Percentiles rank a stretch among this genome's conserved stretches.
These are phyloP conservation scores for Choreutis nemorana DNA, from an alignment of 2,888 invertebrate species.

Conservation along the genomic window DNA sequence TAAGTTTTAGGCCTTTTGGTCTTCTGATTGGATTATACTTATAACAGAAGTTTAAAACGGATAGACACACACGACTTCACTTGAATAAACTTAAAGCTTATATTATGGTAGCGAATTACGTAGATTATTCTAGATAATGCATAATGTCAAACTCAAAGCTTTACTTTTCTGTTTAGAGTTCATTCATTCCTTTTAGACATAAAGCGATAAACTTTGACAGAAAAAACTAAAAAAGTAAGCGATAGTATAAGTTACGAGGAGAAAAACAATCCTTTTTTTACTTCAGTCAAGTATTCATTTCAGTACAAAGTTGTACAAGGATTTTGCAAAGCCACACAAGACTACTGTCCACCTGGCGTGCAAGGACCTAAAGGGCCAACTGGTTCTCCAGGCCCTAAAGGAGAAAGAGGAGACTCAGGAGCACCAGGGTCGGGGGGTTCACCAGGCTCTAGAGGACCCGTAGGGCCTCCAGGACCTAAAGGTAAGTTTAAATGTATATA, in stretches of 20 bases:
- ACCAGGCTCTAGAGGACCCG: slow-evolving; percentile 70
- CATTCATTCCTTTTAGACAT: too few relatives aligned
- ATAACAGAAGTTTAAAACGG: too few relatives aligned
- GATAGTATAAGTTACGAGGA: too few relatives aligned
- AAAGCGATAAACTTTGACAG: too few relatives aligned
- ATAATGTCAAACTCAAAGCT: too few relatives aligned
- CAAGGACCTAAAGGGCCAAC: slow-evolving; percentile 69
- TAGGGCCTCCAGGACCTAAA: slow-evolving; percentile 70
- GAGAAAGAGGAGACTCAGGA: slow-evolving; percentile 73
- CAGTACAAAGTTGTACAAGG: slow-evolving; percentile 85
- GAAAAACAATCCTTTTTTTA: too few relatives aligned
- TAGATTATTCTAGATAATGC: too few relatives aligned
- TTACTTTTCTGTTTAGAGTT: too few relatives aligned
- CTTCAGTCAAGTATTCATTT: slow-evolving; percentile 27
- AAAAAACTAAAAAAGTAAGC: too few relatives aligned
- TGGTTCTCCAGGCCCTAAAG: slow-evolving; percentile 68
- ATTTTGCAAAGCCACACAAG: slow-evolving; percentile 83
- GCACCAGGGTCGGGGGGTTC: slow-evolving; percentile 76
- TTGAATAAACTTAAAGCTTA: too few relatives aligned
- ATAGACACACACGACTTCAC: too few relatives aligned
- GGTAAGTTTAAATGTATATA: slow-evolving; percentile 39
- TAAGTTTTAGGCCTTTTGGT: slow-evolving; percentile 45
- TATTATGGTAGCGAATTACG: too few relatives aligned
- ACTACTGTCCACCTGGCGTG: slow-evolving; percentile 78
- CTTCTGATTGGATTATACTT: not conserved